Percentiles rank a stretch among this genome's conserved stretches.
Conservation (phyloP, 1,140 invertebrate species). For the Leguminivora glycinivorella region DNA sequence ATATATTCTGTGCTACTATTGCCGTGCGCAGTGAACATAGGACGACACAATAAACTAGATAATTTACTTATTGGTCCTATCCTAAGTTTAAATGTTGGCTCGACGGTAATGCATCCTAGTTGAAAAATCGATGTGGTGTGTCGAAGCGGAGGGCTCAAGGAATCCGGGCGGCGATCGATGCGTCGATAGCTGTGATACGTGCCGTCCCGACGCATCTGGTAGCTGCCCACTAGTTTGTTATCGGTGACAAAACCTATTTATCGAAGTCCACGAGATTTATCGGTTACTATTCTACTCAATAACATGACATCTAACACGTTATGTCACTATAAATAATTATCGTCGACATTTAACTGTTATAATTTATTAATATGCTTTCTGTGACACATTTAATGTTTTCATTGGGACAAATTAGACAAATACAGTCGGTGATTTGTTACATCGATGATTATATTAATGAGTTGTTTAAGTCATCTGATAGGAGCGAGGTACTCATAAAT, state of each 20-base stretch:
- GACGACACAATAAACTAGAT: too few relatives aligned
- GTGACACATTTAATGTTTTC: conserved; percentile 27
- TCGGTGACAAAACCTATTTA: conserved; percentile 51
- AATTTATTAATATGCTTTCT: conserved; percentile 14
- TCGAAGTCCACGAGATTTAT: conserved; percentile 58
- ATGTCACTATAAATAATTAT: conserved; percentile 49
- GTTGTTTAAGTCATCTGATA: background rate
- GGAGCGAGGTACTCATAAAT: background rate
- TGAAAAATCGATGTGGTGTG: background rate
- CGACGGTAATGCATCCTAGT: background rate
- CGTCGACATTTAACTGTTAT: conserved; percentile 28
- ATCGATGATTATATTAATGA: conserved; percentile 27
- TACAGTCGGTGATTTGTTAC: conserved; percentile 10
- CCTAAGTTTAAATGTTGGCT: too few relatives aligned
- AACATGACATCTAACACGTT: conserved; percentile 48
- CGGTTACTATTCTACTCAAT: conserved; percentile 48
- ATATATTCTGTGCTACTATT: too few relatives aligned
- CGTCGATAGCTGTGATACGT: conserved; percentile 42
- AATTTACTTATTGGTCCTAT: too few relatives aligned
- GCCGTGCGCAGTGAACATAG: too few relatives aligned
- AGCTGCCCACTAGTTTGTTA: conserved; percentile 48
- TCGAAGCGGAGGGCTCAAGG: background rate
- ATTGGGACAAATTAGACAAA: conserved; percentile 28
- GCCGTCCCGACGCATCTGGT: conserved; percentile 46
- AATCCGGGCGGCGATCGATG: conserved; percentile 47